Evolutionary conservation across 2,113 vertebrate genomes (phyloP), one percentile per base, ranked within the genome.

Genomic region (Petroica traversi): DNA sequence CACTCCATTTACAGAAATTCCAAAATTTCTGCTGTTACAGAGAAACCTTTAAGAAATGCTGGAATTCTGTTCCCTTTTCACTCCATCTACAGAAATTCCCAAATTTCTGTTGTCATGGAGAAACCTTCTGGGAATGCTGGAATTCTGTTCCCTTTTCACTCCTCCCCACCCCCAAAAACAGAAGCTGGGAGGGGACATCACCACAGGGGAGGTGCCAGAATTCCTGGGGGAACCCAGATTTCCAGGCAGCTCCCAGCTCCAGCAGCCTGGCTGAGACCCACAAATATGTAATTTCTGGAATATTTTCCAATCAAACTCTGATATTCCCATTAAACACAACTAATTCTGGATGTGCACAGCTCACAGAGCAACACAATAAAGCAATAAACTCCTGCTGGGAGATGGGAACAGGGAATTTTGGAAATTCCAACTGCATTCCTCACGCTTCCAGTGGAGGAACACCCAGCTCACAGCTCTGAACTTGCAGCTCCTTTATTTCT

Each of bases 391-490:
- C 1, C 0, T 3, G 12, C 4, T 9, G 3, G 25, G 43, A 54
- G 52, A 57, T 19, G 40, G 19, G n/a, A 80, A 31, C n/a, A 66
- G 51, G 2, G 8, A 8, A 6, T 82, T 46, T 19, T 9, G 28
- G 11, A 24, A 40, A 14, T 14, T 74, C 51, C 51, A 46, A 19
- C 46, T 45, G 33, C 24, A 31, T 18, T 49, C 14, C 2, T 2
- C 7, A 4, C 0, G 4, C 19, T 81, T 18, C 75, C 36, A 52
- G 9, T 0, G 28, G 19, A 64, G 48, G 19, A 77, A 36, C 0
- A 18, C 15, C 31, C 59, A 61, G 14, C 4, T 16, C 26, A 26
- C 1, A 34, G 48, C 18, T 72, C 83, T 34, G 40, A 63, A 59
- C 9, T 6, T 26, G 19, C 14, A 51, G 48, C 95, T 75, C 77